Percentiles rank a stretch among this genome's conserved stretches.
phyloP scores from a whole-genome alignment of 2,797 vertebrate genomes.

The Cossypha dichroa region DNA sequence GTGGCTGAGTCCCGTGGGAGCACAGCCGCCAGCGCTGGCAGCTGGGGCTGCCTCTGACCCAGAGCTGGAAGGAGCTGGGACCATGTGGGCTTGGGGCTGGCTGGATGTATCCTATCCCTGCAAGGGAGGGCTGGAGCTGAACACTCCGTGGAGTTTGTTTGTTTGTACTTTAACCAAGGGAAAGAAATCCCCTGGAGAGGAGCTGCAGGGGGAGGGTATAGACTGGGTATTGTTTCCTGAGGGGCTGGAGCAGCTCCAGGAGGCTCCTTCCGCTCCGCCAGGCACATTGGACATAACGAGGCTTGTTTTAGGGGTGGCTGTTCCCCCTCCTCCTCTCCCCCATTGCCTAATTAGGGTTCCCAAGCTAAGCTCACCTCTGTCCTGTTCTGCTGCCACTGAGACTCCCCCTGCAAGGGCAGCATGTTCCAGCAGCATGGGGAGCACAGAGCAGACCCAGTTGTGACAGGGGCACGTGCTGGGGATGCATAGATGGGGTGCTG shows the following conservation, averaged over 20 bases:
- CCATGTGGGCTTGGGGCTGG: background rate
- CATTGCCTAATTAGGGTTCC: slow-evolving; percentile 6
- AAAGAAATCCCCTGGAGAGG: slow-evolving; percentile 42
- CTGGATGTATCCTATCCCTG: background rate
- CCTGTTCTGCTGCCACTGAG: background rate
- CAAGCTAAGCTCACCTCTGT: background rate
- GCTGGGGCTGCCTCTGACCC: background rate
- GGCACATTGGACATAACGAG: slow-evolving; percentile 39
- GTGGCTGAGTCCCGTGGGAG: background rate
- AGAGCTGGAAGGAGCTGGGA: background rate
- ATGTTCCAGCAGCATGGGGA: rapidly evolving
- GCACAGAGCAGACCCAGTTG: rapidly evolving
- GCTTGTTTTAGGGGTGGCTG: slow-evolving; percentile 24
- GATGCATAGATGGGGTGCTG: background rate
- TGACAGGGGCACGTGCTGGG: background rate
- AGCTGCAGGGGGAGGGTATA: slow-evolving; percentile 13
- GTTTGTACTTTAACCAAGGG: slow-evolving; percentile 42
- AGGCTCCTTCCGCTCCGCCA: slow-evolving; percentile 19
- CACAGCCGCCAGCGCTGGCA: rapidly evolving
- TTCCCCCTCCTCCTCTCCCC: background rate
- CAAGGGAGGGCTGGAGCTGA: background rate
- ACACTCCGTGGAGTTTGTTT: slow-evolving; percentile 15
- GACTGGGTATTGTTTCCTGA: slow-evolving; percentile 36
- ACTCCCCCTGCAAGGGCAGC: background rate
- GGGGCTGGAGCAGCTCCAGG: slow-evolving; percentile 41